These are phyloP conservation scores for Merodon equestris DNA, from an alignment of 2,888 invertebrate species.

Conservation along the genomic window DNA sequence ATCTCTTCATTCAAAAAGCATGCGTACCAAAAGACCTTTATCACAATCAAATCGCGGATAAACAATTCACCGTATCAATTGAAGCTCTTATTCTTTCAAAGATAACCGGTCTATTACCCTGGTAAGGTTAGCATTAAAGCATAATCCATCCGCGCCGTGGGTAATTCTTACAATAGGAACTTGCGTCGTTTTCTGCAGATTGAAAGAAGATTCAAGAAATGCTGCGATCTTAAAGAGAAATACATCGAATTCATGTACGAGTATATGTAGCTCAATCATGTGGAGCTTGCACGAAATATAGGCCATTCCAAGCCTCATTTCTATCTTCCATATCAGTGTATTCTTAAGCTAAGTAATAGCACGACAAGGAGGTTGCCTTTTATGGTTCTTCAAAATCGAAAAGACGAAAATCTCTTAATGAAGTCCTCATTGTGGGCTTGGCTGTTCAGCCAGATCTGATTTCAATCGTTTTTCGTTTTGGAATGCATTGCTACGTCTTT, in stretches of 20 bases:
- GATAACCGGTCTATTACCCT: neutral
- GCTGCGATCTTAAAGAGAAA: constrained; percentile 9
- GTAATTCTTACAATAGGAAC: neutral
- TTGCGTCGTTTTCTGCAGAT: neutral
- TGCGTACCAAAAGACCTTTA: no score
- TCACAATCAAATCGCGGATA: constrained; percentile 1
- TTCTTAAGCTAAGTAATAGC: constrained; percentile 18
- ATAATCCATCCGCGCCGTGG: neutral
- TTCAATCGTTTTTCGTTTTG: constrained; percentile 29
- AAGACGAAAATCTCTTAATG: no score
- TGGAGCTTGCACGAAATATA: neutral
- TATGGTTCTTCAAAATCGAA: constrained; percentile 24
- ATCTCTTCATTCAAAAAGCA: constrained; percentile 6
- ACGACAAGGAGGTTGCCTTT: constrained; percentile 37
- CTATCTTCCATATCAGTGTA: constrained; percentile 35
- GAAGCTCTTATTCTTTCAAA: no score
- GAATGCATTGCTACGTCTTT: constrained; percentile 46
- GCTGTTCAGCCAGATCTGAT: constrained; percentile 29
- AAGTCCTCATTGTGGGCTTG: constrained; percentile 32
- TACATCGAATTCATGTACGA: no score
- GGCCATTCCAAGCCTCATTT: neutral
- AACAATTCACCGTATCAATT: neutral
- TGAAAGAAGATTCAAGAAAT: constrained; percentile 1
- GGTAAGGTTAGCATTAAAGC: constrained; percentile 38
- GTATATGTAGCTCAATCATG: constrained; percentile 10